phyloP scores from a whole-genome alignment of 2,113 vertebrate genomes.

The Neopipo cinnamomea region DNA sequence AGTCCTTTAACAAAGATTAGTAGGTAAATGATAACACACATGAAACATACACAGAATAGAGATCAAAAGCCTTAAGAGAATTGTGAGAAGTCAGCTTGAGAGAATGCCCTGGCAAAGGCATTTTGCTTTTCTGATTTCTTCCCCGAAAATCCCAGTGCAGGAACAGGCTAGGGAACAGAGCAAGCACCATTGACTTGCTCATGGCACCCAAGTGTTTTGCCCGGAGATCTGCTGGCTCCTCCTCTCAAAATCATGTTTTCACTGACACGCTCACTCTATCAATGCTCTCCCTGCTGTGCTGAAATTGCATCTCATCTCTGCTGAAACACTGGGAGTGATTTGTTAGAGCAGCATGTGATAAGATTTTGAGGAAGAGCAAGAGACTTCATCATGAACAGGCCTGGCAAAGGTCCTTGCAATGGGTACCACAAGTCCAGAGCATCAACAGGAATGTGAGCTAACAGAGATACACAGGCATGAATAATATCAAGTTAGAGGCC shows the following conservation, averaged over 20 bases:
- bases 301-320: not conserved
- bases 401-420: not conserved
- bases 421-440: not conserved
- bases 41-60: not conserved
- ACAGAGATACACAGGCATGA: accelerated
- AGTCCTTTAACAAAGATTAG: not conserved
- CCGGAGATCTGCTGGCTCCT: not conserved
- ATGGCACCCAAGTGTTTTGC: not conserved
- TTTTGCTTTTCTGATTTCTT: not conserved
- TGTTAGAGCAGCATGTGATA: not conserved
- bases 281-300: no score
- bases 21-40: not conserved
- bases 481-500: not conserved
- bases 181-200: not conserved
- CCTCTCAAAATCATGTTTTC: not conserved
- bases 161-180: not conserved
- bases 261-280: not conserved
- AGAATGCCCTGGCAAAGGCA: not conserved
- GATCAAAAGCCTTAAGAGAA: not conserved
- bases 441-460: not conserved
- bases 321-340: not conserved
- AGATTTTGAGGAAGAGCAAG: not conserved
- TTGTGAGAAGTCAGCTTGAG: not conserved
- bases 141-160: not conserved
- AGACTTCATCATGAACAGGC: not conserved